Base-by-base conservation (phyloP, 2,888 invertebrate species). In the Brachylomia viminalis region DNA sequence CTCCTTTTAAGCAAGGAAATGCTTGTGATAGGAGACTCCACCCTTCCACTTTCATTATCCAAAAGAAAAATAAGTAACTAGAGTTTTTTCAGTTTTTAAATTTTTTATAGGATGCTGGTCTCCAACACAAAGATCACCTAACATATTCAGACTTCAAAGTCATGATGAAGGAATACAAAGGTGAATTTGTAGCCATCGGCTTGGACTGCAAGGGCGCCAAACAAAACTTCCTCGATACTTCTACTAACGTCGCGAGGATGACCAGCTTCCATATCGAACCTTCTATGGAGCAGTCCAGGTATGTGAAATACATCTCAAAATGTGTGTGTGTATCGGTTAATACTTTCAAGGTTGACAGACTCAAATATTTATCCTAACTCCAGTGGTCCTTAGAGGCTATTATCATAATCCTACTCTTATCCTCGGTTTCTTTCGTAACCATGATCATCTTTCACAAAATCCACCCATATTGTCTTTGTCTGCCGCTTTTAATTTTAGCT, bases 141-240 rank as follows among this genome's bases (percentile, higher is more conserved):
- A 99, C 98, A 0, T 99, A 99, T 92, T 98, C 98, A 74, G 99
- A 99, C 91, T 99, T 99, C 90, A 99, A 99, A 92, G 95, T 98
- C 20, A 99, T 99, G 99, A 99, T 99, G 99, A 98, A 98, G 90
- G 99, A 99, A 92, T 99, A 99, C 94, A 99, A 99, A 93, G 99
- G 99, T 1, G 99, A 99, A 91, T 99, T 99, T 91, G 99, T 99
- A 0, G 99, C 99, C 0, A 99, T 99, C 75, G 99, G 99, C 1
- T 95, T 99, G 80, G 99, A 99, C 91, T 99, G 99, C 92, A 99
- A 99, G 94, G 99, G 99, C 6, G 99, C 99, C 0, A 99, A 99
- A 90, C 99, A 99, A 91, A 99, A 99, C 94, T 99, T 99, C 93
- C 96, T 99, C 87, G 99, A 99, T 90, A 99, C 99, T 0, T 99